A percentile compares a stretch with the other conserved stretches of the same genome.
Evolutionary conservation across 2,797 vertebrate species (phyloP).

Genomic region (Oceanodroma leucorhoa): DNA sequence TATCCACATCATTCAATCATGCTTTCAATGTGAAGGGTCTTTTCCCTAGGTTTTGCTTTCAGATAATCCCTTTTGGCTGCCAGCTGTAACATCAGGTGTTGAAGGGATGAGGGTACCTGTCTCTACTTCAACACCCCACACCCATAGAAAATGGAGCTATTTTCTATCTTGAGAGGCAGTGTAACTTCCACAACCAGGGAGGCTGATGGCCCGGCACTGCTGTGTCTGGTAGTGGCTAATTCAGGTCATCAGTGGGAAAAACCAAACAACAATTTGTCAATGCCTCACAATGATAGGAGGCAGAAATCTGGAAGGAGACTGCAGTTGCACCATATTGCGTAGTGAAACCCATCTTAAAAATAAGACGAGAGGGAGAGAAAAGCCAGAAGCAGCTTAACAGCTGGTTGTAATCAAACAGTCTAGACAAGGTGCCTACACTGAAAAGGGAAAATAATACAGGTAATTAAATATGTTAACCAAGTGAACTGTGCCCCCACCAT

Average conservation of each 20-base stretch:
- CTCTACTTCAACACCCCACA: not conserved
- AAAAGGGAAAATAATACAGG: not conserved
- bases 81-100: not conserved
- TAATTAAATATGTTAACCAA: not conserved
- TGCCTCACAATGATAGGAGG: not conserved
- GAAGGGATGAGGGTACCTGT: not conserved
- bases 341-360: not conserved
- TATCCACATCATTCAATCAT: fast-evolving
- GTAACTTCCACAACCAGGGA: not conserved
- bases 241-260: not conserved
- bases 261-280: not conserved
- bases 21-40: not conserved
- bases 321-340: fast-evolving
- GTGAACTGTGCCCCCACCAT: not conserved
- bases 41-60: not conserved
- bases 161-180: not conserved
- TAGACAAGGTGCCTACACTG: not conserved
- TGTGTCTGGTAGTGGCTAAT: not conserved
- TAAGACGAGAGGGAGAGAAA: not conserved
- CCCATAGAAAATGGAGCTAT: not conserved
- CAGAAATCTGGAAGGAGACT: not conserved
- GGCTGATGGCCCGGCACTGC: not conserved
- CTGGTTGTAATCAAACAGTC: not conserved
- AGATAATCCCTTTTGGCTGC: not conserved
- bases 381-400: not conserved